Evolutionary conservation across 2,113 vertebrate species (phyloP).

Genomic region (Oplegnathus fasciatus): DNA sequence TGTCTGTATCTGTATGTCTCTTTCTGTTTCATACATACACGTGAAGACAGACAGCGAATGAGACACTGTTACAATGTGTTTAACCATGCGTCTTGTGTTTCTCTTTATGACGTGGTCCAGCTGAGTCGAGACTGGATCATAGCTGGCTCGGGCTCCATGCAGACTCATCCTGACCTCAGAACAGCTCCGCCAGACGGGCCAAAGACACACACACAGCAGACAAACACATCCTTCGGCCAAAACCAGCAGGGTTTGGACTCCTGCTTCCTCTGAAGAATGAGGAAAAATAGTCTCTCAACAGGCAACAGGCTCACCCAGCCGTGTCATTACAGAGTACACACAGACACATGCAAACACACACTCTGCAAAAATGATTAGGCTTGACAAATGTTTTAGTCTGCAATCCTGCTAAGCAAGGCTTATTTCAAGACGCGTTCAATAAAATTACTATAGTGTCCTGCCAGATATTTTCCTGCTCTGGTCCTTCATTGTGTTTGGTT

Average conservation of each 20-base stretch:
- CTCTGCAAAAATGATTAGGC: conserved; percentile 59
- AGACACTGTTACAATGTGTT: conserved; percentile 14
- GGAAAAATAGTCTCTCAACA: conserved; percentile 44
- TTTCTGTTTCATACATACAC: conserved; percentile 7
- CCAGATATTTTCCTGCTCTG: conserved; percentile 14
- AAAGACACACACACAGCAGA: conserved; percentile 73
- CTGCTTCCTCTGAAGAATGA: conserved; percentile 67
- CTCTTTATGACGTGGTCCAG: conserved; percentile 37
- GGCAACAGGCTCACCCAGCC: conserved; percentile 59
- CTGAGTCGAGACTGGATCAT: conserved; percentile 48
- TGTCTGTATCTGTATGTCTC: conserved; percentile 1
- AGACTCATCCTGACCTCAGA: conserved; percentile 60
- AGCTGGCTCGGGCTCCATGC: conserved; percentile 11
- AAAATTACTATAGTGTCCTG: conserved; percentile 38
- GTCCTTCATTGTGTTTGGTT: background rate
- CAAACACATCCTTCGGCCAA: conserved; percentile 67
- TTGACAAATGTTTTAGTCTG: conserved; percentile 48
- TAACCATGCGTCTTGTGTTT: conserved; percentile 40
- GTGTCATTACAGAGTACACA: conserved; percentile 56
- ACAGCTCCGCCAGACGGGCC: conserved; percentile 48
- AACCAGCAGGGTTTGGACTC: conserved; percentile 76
- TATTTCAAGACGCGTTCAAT: conserved; percentile 43
- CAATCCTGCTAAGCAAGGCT: conserved; percentile 26
- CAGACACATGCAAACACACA: conserved; percentile 23
- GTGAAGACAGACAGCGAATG: conserved; percentile 16